phyloP scores from a whole-genome alignment of 2,113 vertebrate genomes.

The Macaca fascicularis region DNA sequence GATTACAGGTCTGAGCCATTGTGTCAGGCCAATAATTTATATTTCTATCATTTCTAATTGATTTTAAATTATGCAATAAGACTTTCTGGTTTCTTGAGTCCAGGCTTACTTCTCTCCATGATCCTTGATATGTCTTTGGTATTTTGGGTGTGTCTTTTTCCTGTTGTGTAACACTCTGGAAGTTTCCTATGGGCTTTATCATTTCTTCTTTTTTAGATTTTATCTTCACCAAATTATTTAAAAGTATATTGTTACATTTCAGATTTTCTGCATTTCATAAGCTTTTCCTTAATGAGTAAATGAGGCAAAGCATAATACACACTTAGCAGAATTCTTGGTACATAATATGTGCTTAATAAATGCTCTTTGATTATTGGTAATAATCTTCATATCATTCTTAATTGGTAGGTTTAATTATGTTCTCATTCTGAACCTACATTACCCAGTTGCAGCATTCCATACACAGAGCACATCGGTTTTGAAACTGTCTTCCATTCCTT shows the following conservation, averaged over 20 bases:
- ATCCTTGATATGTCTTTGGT: neutral
- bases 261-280: neutral
- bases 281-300: neutral
- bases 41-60: neutral
- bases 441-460: neutral
- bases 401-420: neutral
- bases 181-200: neutral
- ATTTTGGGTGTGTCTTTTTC: neutral
- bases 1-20: too few species aligned
- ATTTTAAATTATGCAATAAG: neutral
- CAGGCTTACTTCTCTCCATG: neutral
- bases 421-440: neutral
- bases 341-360: neutral
- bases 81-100: neutral
- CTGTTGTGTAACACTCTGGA: neutral
- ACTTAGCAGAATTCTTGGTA: neutral
- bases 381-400: neutral
- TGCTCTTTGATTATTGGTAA: neutral
- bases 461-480: neutral
- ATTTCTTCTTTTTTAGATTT: neutral
- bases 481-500: neutral
- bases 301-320: neutral
- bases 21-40: neutral
- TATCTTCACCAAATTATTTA: neutral
- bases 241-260: too few species aligned